Evolutionary conservation across 2,113 vertebrate genomes (phyloP).

Genomic region (Mobula birostris): DNA sequence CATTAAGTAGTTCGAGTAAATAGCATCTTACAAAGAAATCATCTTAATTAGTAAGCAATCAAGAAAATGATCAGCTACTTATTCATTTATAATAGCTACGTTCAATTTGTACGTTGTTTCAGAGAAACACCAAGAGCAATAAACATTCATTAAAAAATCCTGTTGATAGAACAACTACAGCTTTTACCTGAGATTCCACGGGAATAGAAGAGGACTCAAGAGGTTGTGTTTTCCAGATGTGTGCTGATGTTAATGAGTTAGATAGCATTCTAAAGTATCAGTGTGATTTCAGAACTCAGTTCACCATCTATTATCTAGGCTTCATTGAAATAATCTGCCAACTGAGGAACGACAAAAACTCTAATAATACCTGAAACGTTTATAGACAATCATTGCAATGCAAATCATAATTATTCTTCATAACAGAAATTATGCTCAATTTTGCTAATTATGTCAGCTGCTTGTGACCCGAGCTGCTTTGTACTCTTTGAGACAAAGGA

Average conservation of each 20-base stretch:
- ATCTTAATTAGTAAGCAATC: slow-evolving; percentile 28
- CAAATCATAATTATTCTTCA: slow-evolving; percentile 29
- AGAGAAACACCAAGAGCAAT: neutral
- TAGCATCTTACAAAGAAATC: neutral
- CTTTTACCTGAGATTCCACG: slow-evolving; percentile 12
- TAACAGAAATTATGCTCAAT: slow-evolving; percentile 10
- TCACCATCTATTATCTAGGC: neutral
- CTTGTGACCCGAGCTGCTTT: neutral
- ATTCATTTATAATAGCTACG: slow-evolving; percentile 31
- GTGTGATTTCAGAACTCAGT: neutral
- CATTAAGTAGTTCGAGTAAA: slow-evolving; percentile 7
- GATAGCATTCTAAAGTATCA: neutral
- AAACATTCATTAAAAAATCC: slow-evolving; percentile 20
- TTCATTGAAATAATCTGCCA: slow-evolving; percentile 22
- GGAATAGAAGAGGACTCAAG: slow-evolving; percentile 27
- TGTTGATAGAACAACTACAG: neutral
- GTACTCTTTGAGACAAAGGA: neutral
- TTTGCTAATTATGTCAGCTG: neutral
- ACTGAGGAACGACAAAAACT: slow-evolving; percentile 12
- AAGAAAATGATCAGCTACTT: slow-evolving; percentile 29
- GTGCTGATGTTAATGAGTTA: neutral
- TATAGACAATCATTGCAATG: slow-evolving; percentile 11
- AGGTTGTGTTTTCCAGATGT: slow-evolving; percentile 29
- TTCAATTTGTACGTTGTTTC: slow-evolving; percentile 29
- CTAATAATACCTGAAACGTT: neutral